These are phyloP conservation scores for Agriopis leucophaearia DNA, from an alignment of 2,888 invertebrate genomes.

Conservation along the genomic window DNA sequence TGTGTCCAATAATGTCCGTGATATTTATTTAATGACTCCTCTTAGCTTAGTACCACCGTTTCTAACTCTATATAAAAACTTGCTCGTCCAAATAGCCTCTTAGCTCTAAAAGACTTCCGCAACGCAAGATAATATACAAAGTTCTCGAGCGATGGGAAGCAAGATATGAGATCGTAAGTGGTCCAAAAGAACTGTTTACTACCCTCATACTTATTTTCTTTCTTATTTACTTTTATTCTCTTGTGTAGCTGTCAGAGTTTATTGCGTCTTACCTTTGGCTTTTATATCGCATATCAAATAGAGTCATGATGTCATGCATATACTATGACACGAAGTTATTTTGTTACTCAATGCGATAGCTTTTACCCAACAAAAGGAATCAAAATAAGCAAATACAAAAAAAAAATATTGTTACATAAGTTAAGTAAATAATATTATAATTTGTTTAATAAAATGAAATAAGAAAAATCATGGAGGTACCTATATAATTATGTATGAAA, in stretches of 20 bases:
- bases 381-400: too few species aligned
- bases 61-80: neutral
- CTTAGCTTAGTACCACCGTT: too few species aligned
- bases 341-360: neutral
- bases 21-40: too few species aligned
- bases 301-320: constrained; percentile 9
- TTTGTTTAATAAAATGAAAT: too few species aligned
- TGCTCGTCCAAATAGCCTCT: neutral
- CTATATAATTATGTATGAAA: too few species aligned
- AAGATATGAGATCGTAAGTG: constrained; percentile 17
- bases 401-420: too few species aligned
- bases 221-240: constrained; percentile 26
- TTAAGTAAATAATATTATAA: too few species aligned
- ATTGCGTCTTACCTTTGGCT: constrained; percentile 21
- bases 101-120: constrained; percentile 1
- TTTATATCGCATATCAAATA: constrained; percentile 22
- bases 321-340: neutral
- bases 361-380: too few species aligned
- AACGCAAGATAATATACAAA: constrained; percentile 1
- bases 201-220: constrained; percentile 17
- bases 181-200: constrained; percentile 19
- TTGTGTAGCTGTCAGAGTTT: constrained; percentile 12
- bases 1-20: too few species aligned
- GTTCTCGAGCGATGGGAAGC: constrained; percentile 12
- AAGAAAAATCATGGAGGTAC: too few species aligned